These are phyloP conservation scores for Achatina immaculata DNA, from an alignment of 1,140 invertebrate species.

Conservation along the genomic window DNA sequence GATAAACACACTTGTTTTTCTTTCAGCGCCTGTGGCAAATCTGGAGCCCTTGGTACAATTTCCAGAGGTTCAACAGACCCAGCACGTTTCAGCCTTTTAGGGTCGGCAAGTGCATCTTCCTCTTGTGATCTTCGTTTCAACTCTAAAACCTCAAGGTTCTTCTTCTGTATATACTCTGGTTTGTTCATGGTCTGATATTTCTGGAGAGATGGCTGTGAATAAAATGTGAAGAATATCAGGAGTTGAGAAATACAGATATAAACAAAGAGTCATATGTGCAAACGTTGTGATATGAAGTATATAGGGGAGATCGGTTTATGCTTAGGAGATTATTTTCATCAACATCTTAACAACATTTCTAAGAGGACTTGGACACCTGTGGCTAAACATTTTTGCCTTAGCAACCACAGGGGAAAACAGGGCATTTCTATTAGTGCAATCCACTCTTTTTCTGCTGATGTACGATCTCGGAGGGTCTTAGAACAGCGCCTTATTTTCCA, in stretches of 20 bases:
- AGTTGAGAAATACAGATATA: not conserved
- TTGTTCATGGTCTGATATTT: conserved; percentile 64
- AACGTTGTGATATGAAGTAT: not conserved
- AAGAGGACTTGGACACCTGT: not conserved
- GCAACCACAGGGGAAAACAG: no score
- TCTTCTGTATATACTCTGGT: conserved; percentile 64
- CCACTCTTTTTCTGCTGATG: no score
- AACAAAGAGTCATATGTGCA: not conserved
- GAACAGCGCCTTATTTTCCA: no score
- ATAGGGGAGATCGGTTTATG: no score
- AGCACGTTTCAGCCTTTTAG: conserved; percentile 58
- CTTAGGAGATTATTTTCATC: no score
- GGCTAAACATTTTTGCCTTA: not conserved
- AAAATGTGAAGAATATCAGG: conserved; percentile 3
- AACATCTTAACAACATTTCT: no score
- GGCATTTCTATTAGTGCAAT: no score
- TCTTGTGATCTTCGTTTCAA: conserved; percentile 47
- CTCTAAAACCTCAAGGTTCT: conserved; percentile 54
- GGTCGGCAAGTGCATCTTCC: conserved; percentile 32
- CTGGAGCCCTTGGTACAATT: conserved; percentile 50
- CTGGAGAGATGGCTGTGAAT: conserved; percentile 64
- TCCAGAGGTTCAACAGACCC: conserved; percentile 65
- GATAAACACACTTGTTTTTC: conserved; percentile 60
- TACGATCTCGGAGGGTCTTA: no score
- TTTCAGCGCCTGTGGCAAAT: conserved; percentile 63